Evolutionary conservation across 2,888 invertebrate species (phyloP), one percentile per base, ranked within the genome.

Genomic region (Ethmia dodecea): DNA sequence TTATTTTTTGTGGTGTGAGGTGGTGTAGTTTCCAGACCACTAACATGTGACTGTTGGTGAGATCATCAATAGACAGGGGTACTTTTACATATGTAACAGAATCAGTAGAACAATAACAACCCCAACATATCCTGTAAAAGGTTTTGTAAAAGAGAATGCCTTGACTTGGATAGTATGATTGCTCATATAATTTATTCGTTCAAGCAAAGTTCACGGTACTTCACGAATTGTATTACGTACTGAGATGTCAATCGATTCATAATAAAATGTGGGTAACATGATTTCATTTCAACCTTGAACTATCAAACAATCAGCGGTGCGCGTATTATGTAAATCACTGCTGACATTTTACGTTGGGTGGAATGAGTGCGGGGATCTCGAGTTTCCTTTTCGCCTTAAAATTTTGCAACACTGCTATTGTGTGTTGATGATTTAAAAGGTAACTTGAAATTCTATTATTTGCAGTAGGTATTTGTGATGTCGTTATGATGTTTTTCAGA

Each of bases 331-430:
- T 70, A 75, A 77, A 73, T 75, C 52, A 53, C 53, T 59, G 60
- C 64, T 80, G 81, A 74, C 83, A 83, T 81, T 83, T 80, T 61
- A 56, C 50, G 54, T 64, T 51, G 53, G 61, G 65, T 11, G 10
- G 26, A 26, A 11, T 10, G 26, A 6, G 10, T 10, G 65, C 63
- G 69, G 60, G 55, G 61, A 62, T 59, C 55, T 55, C 57, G 49
- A 53, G 58, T 59, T 70, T 63, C 68, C 63, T 67, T 69, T 60
- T 64, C 57, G 51, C 45, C 54, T 66, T 50, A 49, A 47, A 44
- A 60, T 76, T 76, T 72, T 60, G 59, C 55, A 80, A 80, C 51
- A 47, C 50, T 50, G 46, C 10, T 53, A 41, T 61, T 57, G 45
- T 51, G 48, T 28, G 28, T 28, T 3, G 9, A n/a, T n/a, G 22